phyloP scores from a whole-genome alignment of 2,113 vertebrate genomes.

The Peromyscus leucopus region DNA sequence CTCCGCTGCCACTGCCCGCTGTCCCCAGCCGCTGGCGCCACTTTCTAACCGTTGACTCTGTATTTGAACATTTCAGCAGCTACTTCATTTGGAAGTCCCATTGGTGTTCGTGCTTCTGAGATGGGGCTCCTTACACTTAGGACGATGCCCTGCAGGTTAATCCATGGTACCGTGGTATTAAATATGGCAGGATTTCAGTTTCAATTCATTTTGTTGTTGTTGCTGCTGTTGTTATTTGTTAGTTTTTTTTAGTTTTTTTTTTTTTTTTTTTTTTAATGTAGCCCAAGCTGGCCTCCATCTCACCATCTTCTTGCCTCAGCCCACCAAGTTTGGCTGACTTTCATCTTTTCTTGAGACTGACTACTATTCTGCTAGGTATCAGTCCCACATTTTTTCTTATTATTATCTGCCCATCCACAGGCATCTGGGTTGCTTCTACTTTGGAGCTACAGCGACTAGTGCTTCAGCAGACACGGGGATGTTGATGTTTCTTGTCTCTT shows the following conservation, averaged over 20 bases:
- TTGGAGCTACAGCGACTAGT: background rate
- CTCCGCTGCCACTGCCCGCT: background rate
- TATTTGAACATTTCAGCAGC: background rate
- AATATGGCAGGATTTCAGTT: background rate
- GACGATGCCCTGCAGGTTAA: background rate
- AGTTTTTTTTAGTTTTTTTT: background rate
- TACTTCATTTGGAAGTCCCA: background rate
- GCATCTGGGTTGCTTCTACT: background rate
- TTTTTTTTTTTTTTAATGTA: background rate
- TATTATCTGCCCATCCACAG: background rate
- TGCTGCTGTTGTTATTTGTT: background rate
- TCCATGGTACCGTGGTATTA: background rate
- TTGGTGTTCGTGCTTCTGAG: background rate
- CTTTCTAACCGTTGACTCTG: background rate
- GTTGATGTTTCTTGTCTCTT: background rate
- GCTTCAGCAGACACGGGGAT: background rate
- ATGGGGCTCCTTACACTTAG: background rate
- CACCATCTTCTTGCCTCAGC: background rate
- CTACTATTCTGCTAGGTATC: background rate
- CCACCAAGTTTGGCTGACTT: background rate
- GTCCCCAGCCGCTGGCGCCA: background rate
- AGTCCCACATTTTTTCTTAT: background rate
- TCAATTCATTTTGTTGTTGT: background rate
- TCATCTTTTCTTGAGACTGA: background rate
- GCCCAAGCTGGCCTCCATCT: background rate